Evolutionary conservation across 1,140 invertebrate genomes (phyloP).

Genomic region (Papilio xuthus): DNA sequence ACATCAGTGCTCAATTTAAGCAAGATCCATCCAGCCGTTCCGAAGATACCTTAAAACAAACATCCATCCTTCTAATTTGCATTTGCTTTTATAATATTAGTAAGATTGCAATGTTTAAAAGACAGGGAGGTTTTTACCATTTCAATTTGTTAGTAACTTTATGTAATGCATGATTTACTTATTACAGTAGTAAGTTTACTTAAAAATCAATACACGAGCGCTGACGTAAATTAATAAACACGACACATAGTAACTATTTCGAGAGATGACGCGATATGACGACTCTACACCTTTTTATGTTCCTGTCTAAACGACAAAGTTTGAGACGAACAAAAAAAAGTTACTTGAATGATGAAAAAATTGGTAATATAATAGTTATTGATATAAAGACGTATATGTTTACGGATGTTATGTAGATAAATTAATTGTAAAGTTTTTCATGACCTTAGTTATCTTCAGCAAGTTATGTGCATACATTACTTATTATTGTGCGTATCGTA

Average conservation of each 20-base stretch:
- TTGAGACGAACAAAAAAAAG: conserved; percentile 32
- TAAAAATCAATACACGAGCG: conserved; percentile 25
- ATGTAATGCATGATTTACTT: background rate
- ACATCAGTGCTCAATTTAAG: too few relatives aligned
- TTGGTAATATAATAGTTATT: conserved; percentile 13
- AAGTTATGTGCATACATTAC: background rate
- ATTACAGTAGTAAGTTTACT: background rate
- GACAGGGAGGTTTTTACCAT: background rate
- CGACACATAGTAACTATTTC: conserved; percentile 32
- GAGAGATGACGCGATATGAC: conserved; percentile 38
- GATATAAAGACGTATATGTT: conserved; percentile 26
- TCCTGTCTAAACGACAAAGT: conserved; percentile 39
- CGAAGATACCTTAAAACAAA: too few relatives aligned
- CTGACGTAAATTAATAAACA: conserved; percentile 12
- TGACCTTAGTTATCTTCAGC: background rate
- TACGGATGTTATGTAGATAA: conserved; percentile 14
- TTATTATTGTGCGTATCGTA: background rate
- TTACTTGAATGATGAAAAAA: background rate
- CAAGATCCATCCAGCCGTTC: too few relatives aligned
- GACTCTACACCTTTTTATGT: conserved; percentile 17
- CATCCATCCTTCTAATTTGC: too few relatives aligned
- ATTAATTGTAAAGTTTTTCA: background rate
- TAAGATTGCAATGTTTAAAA: background rate
- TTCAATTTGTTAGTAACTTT: background rate
- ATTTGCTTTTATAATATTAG: too few relatives aligned